These are phyloP conservation scores for Chroicocephalus ridibundus DNA, from an alignment of 2,113 vertebrate genomes.

Conservation along the genomic window DNA sequence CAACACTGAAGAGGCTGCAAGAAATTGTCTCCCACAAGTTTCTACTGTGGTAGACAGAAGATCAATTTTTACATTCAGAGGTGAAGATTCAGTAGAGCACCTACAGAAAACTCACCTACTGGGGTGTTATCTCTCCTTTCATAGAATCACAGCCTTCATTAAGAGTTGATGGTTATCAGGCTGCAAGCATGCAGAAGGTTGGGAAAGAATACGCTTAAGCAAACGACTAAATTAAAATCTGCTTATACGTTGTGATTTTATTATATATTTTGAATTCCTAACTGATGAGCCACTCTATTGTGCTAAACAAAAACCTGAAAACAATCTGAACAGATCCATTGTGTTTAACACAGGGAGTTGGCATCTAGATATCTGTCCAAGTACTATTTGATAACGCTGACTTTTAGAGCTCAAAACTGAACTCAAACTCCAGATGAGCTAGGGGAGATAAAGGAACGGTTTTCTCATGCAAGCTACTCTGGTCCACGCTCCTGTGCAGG, in stretches of 20 bases:
- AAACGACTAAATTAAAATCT: background rate
- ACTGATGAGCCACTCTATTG: background rate
- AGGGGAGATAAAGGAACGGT: background rate
- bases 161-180: slow-evolving; percentile 11
- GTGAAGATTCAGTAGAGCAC: slow-evolving; percentile 58
- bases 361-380: background rate
- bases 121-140: slow-evolving; percentile 29
- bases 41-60: slow-evolving; percentile 58
- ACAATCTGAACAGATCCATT: background rate
- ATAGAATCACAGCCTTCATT: slow-evolving; percentile 6
- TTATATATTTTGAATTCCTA: background rate
- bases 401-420: background rate
- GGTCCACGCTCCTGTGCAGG: background rate
- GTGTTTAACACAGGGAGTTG: background rate
- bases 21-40: slow-evolving; percentile 65
- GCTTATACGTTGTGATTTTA: background rate
- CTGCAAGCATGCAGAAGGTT: background rate
- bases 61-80: slow-evolving; percentile 68
- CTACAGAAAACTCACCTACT: slow-evolving; percentile 48
- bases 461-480: background rate
- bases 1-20: slow-evolving; percentile 64
- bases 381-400: background rate
- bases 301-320: background rate
- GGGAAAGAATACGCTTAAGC: background rate
- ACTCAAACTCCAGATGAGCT: background rate